Percentiles rank a stretch among this genome's conserved stretches.
Evolutionary conservation across 2,113 vertebrate species (phyloP).

Genomic region (Corydoras sp.): DNA sequence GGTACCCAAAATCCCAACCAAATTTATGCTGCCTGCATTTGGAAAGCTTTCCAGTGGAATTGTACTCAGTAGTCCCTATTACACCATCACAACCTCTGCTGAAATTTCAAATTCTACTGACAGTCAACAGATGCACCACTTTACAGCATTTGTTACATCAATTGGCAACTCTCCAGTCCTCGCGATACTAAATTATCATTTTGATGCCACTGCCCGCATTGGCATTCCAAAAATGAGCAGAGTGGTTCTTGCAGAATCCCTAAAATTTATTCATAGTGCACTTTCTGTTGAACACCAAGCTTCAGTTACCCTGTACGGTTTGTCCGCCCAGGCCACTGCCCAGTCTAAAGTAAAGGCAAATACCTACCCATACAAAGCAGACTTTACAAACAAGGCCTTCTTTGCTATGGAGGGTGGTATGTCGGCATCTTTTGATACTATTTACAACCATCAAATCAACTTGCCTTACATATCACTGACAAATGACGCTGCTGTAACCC

Average conservation of each 20-base stretch:
- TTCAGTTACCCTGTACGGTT: constrained; percentile 63
- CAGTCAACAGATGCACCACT: constrained; percentile 58
- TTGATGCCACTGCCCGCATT: constrained; percentile 69
- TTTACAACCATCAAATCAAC: constrained; percentile 71
- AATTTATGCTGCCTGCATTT: constrained; percentile 71
- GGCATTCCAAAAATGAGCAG: constrained; percentile 65
- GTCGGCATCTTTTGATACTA: constrained; percentile 64
- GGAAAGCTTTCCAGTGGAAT: constrained; percentile 77
- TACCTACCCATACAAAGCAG: constrained; percentile 64
- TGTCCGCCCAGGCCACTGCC: constrained; percentile 64
- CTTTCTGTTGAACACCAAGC: constrained; percentile 69
- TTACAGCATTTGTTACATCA: constrained; percentile 66
- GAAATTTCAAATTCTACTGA: constrained; percentile 71
- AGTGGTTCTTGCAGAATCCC: constrained; percentile 67
- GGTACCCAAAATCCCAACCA: constrained; percentile 69
- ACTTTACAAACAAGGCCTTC: constrained; percentile 62
- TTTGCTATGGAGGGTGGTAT: constrained; percentile 68
- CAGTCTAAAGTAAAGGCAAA: constrained; percentile 65
- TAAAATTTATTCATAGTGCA: constrained; percentile 67
- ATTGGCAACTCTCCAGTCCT: constrained; percentile 65
- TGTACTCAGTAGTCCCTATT: constrained; percentile 73
- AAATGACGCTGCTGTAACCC: constrained; percentile 63
- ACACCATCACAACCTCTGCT: constrained; percentile 66
- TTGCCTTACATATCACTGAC: constrained; percentile 63
- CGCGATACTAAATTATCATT: constrained; percentile 70